Evolutionary conservation across 2,888 invertebrate genomes (phyloP).

Genomic region (Nasonia oneida): DNA sequence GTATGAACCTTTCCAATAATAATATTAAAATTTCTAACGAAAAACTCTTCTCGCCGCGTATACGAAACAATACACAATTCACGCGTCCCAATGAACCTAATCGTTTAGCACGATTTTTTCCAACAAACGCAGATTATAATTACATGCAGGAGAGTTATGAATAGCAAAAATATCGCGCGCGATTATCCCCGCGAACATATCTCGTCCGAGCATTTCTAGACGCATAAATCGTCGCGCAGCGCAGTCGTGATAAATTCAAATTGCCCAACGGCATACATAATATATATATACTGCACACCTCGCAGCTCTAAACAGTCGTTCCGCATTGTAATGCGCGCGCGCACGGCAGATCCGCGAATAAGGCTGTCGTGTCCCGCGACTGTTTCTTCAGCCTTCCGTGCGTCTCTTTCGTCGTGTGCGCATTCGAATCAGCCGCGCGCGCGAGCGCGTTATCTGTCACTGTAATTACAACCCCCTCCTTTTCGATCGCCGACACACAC

Average conservation of each 20-base stretch:
- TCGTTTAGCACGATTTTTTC: too few relatives aligned
- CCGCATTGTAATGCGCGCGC: not conserved
- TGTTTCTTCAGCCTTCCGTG: conserved; percentile 65
- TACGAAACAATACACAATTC: too few relatives aligned
- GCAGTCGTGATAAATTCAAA: conserved; percentile 60
- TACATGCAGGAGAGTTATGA: not conserved
- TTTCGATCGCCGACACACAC: conserved; percentile 21
- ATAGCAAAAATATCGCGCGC: not conserved
- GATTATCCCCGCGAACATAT: not conserved
- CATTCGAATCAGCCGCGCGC: conserved; percentile 67
- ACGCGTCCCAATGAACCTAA: too few relatives aligned
- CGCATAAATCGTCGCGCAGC: conserved; percentile 37
- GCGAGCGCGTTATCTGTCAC: conserved; percentile 68
- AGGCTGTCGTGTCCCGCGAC: conserved; percentile 66
- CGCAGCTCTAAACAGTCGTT: conserved; percentile 27
- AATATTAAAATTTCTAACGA: not conserved
- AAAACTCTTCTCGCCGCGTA: too few relatives aligned
- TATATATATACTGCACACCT: not conserved
- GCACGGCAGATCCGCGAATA: not conserved
- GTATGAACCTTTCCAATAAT: conserved; percentile 7
- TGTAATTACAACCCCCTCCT: conserved; percentile 68
- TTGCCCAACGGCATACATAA: conserved; percentile 27
- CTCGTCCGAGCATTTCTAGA: not conserved
- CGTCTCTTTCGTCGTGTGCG: conserved; percentile 68
- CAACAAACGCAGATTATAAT: not conserved